Evolutionary conservation across 2,797 vertebrate genomes (phyloP).

Genomic region (Mareca strepera): DNA sequence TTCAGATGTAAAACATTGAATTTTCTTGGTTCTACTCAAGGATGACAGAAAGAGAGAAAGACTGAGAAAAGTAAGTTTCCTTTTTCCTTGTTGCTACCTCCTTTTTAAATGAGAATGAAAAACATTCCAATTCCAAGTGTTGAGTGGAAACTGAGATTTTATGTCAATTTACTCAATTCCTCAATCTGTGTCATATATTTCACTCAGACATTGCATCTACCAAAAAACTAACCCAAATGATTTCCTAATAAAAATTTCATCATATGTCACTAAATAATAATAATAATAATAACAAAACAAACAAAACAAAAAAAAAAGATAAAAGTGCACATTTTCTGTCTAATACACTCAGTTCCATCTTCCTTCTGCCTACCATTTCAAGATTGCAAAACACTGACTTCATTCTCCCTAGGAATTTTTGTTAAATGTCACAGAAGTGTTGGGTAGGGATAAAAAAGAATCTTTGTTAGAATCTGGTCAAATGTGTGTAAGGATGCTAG

Average conservation of each 20-base stretch:
- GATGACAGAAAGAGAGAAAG: background rate
- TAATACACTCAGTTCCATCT: background rate
- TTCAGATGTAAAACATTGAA: background rate
- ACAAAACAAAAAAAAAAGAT: too few relatives aligned
- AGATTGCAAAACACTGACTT: background rate
- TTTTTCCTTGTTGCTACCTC: background rate
- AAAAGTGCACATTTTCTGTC: accelerated
- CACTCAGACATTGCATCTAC: background rate
- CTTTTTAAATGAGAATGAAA: background rate
- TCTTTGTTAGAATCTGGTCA: background rate
- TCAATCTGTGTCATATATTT: background rate
- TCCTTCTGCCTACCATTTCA: background rate
- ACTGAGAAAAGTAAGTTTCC: background rate
- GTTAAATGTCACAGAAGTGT: background rate
- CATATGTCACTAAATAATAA: background rate
- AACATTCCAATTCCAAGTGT: background rate
- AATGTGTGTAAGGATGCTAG: background rate
- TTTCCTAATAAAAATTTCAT: background rate
- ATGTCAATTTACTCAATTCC: background rate
- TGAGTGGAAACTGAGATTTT: slow-evolving; percentile 4
- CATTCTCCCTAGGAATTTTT: background rate
- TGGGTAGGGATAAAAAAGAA: background rate
- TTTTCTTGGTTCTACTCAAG: background rate
- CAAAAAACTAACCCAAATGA: background rate
- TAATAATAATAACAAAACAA: too few relatives aligned